Evolutionary conservation across 2,797 vertebrate species (phyloP).

Genomic region (Liasis olivaceus): DNA sequence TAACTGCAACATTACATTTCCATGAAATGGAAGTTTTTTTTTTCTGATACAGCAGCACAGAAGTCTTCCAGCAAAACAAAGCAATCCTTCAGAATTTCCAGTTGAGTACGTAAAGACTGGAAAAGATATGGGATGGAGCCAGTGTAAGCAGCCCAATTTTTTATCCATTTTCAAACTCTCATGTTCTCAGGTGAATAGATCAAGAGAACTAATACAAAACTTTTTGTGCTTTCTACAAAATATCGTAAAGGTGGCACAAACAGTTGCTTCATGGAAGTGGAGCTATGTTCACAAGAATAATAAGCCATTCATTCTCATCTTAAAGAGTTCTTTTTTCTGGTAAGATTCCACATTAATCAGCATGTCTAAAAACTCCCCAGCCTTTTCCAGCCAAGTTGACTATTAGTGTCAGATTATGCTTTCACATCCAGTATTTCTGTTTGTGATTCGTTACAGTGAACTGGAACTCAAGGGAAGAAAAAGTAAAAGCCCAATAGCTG

Average conservation of each 20-base stretch:
- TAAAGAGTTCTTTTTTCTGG: background rate
- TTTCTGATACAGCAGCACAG: too few relatives aligned
- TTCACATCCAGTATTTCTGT: background rate
- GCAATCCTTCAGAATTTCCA: too few relatives aligned
- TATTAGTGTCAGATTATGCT: background rate
- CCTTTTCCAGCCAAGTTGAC: background rate
- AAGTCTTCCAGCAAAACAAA: too few relatives aligned
- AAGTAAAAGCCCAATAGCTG: background rate
- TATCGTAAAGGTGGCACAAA: background rate
- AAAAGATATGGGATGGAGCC: too few relatives aligned
- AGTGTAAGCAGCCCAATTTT: too few relatives aligned
- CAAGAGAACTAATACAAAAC: background rate
- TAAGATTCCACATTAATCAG: background rate
- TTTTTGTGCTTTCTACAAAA: background rate
- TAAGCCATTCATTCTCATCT: background rate
- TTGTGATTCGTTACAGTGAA: too few relatives aligned
- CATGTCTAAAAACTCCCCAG: background rate
- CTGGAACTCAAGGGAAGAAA: background rate
- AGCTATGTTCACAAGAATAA: background rate
- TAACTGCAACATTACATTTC: background rate
- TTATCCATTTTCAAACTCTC: too few relatives aligned
- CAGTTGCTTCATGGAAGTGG: background rate
- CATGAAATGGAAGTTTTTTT: background rate
- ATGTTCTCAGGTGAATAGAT: too few relatives aligned
- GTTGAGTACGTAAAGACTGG: too few relatives aligned